Base-by-base conservation (phyloP, 2,113 vertebrate species). In the Mionectes macconnelli region DNA sequence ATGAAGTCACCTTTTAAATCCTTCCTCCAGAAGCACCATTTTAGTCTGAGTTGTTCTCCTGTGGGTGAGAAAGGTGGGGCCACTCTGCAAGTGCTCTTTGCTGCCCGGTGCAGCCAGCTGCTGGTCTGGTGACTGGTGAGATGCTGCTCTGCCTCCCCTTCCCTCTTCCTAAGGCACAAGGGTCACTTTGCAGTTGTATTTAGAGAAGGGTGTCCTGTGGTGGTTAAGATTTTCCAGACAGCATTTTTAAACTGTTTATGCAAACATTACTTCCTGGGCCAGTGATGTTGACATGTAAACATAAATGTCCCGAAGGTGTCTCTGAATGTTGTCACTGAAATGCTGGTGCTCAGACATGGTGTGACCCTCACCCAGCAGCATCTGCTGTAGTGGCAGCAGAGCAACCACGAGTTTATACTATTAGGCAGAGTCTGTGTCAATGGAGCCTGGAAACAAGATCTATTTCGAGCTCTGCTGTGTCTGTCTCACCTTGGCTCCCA, bases 401-500 rank as follows among this genome's bases (percentile, higher is more conserved):
- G 50, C 0, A 1, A 27, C 62, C 16, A 12, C 3, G 37, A 79
- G 22, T 68, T 82, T 82, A 53, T 49, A 40, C 27, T 79, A 7
- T 76, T 49, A 82, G 31, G n/a, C 52, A 68, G 84, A n/a, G 53
- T 84, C 91, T 92, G 57, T 92, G 93, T 95, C 44, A 89, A 75
- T 31, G 64, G 42, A 81, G 53, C 66, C 70, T 85, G 66, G 72
- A 79, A 93, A 73, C 22, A 79, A 62, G 28, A 69, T 37, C 75
- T 83, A 3, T 92, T 88, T 92, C 33, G 25, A 83, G 28, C 57
- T 92, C 66, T 84, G 62, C 35, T 87, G 22, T 31, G 37, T 53
- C 59, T 89, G 0, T 49, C 37, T 93, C 77, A 91, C 87, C 66
- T 95, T 91, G 75, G 27, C 28, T 42, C 31, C 67, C 53, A 79